These are phyloP conservation scores for Pardalotus punctatus DNA, from an alignment of 2,113 vertebrate species.

Conservation along the genomic window DNA sequence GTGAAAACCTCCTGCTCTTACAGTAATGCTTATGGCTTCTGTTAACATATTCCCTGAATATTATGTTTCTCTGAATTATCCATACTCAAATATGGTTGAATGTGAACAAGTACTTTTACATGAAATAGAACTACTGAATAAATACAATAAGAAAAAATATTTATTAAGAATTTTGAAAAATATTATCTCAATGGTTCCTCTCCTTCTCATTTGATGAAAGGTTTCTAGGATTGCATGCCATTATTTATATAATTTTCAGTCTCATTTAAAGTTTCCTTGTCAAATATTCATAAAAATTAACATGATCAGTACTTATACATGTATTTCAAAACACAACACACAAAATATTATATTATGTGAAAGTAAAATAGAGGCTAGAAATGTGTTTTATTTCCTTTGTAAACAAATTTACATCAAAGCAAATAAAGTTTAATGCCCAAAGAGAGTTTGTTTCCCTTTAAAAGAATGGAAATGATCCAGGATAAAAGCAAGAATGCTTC, in stretches of 20 bases:
- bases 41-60: neutral
- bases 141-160: fast-evolving
- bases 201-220: neutral
- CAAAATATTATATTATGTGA: neutral
- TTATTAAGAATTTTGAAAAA: neutral
- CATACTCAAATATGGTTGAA: neutral
- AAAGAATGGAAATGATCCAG: neutral
- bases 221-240: neutral
- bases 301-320: fast-evolving
- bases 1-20: fast-evolving
- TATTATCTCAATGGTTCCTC: neutral
- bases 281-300: neutral
- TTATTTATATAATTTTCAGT: neutral
- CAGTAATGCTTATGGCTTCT: neutral
- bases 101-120: neutral
- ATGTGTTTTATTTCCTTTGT: neutral
- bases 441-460: neutral
- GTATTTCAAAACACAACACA: neutral
- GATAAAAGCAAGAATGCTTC: neutral
- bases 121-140: neutral
- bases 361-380: neutral
- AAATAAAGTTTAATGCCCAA: neutral
- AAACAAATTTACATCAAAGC: neutral
- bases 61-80: neutral
- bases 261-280: neutral